Evolutionary conservation across 2,113 vertebrate species (phyloP), one percentile per base, ranked within the genome.

Genomic region (Entomyzon cyanotis): DNA sequence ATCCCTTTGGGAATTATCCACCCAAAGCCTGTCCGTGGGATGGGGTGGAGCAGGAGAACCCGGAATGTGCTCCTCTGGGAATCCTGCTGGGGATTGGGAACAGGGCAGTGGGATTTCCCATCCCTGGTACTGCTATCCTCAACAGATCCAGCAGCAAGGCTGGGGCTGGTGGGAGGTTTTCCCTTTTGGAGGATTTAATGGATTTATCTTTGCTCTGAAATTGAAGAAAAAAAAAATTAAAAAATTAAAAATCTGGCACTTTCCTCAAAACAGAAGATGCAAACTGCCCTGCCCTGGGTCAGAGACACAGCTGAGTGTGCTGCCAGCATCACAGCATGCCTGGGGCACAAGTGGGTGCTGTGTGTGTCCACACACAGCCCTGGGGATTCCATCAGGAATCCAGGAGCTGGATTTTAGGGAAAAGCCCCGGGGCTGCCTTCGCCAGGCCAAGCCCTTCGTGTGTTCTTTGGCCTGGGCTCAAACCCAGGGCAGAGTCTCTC

Each of bases 401-500:
- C 33, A 22, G 55, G 49, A 42, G 56, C 39, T 63, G 81, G 22
- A 41, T 85, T 82, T 82, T 49, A 63, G 30, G 19, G 75, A 63
- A 31, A 56, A 58, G 12, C 31, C 10, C 41, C 62, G 44, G 56
- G 1, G 2, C 30, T 70, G 67, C 58, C 25, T 81, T 59, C 2
- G 0, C 4, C 12, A 14, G 20, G 59, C 68, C 37, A 42, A 35
- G 39, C 50, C 8, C 1, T 25, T 41, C 1, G 0, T 14, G 18
- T 44, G 35, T 59, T 53, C 11, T 60, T 55, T 62, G 80, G 14
- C 25, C 37, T 39, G 25, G 42, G 59, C 59, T 65, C 4, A 4
- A 9, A 64, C 17, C 31, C 2, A 0, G 35, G 20, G n/a, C 9
- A 39, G 37, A 42, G 25, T 23, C 11, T 44, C 31, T 35, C 80